Evolutionary conservation across 2,888 invertebrate genomes (phyloP), one percentile per base, ranked within the genome.

Genomic region (Choristoneura rosaceana): DNA sequence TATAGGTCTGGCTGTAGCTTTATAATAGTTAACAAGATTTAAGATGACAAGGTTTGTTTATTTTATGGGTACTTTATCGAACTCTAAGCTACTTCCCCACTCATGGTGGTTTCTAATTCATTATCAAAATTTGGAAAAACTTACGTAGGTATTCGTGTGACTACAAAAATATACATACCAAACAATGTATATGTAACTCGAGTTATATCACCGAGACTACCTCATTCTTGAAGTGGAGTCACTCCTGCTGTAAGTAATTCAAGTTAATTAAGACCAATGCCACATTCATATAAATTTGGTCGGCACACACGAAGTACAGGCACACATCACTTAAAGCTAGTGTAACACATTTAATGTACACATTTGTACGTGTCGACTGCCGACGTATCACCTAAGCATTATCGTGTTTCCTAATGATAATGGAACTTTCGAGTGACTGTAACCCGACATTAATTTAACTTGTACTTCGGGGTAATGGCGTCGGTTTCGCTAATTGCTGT

Each of bases 401-500:
- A 90, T 85, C 87, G 83, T 84, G 86, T 88, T 85, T 88, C 86
- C 87, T 92, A 92, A 93, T 88, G 92, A 92, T 92, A 94, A 94
- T 93, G 93, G 93, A 92, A 92, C 89, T 90, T 92, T 90, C 90
- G 87, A 93, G 90, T 91, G 91, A 92, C 90, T 91, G 86, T 90
- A 91, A 91, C 90, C 93, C 87, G 77, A 87, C 92, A 92, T 93
- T 93, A 94, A 93, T 93, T 92, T 85, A 87, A 92, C 90, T 90
- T 88, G 90, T 90, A 91, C 92, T 90, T 90, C 84, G 86, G 82
- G 83, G 81, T 93, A 93, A 93, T 93, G 91, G 93, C 87, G 89
- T 89, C 87, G 93, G 93, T 94, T 93, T 91, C 88, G 84, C 92
- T 93, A 93, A 94, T 94, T 93, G 92, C 90, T 87, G 89, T 89